Evolutionary conservation across 2,113 vertebrate genomes (phyloP), one percentile per base, ranked within the genome.

Genomic region (Promerops cafer): DNA sequence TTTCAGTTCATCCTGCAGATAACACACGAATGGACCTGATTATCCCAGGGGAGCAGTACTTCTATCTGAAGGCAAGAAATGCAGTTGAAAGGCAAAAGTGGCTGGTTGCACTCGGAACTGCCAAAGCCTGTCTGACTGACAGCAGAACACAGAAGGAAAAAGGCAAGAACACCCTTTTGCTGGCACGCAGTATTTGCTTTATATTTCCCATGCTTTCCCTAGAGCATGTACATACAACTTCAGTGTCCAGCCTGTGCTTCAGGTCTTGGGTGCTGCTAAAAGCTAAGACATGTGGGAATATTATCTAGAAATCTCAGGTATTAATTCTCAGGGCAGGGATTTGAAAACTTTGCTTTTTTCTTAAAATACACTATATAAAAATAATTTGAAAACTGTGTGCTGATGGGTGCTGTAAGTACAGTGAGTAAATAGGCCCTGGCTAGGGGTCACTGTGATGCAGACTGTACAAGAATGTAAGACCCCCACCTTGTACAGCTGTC

Each of bases 101-200:
- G 99, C 96, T 99, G 90, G 99, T 99, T 89, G 99, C 99, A 2
- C 98, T 99, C 85, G 99, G 99, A 74, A 99, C 99, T 45, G 99
- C 99, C 76, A 99, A 99, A 97, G 99, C 99, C 90, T 99, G 99
- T 77, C 98, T 99, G 78, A 99, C 99, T 10, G 99, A 99, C 94
- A 99, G 99, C 97, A 97, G 99, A 90, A 99, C 99, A 23, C 99
- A 98, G 96, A 99, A 98, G 96, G 99, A 99, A 96, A 99, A 99
- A 97, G 99, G 99, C 97, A 98, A 98, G 97, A 93, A 75, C 8
- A 39, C 18, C 6, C 28, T 50, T 96, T 40, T 94, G 33, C 44
- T 53, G 24, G 11, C 75, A 28, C 35, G 26, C 37, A 10, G 33
- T 87, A 2, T 78, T 90, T 90, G 26, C 12, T 63, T 93, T 65